Percentiles rank a stretch among this genome's conserved stretches.
Conservation (phyloP, 2,113 vertebrate species). For the Cisticola juncidis region DNA sequence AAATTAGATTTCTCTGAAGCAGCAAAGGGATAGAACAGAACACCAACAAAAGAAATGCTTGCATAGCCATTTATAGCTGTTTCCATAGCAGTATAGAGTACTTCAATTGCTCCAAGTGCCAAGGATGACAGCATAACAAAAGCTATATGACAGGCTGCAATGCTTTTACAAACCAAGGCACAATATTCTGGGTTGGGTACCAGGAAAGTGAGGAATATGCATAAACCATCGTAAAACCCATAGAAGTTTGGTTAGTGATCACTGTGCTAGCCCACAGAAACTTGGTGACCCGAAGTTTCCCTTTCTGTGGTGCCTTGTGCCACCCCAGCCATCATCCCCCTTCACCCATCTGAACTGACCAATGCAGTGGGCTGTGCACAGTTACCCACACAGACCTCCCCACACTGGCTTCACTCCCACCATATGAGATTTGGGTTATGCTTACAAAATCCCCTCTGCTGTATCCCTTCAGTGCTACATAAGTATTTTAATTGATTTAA, state of each 20-base stretch:
- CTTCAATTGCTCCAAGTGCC: conserved; percentile 23
- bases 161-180: background rate
- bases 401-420: background rate
- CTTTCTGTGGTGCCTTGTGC: background rate
- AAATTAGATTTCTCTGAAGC: conserved; percentile 30
- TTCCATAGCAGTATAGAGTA: conserved; percentile 48
- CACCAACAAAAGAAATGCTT: conserved; percentile 38
- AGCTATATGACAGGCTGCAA: background rate
- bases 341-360: fast-evolving
- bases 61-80: conserved; percentile 54
- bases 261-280: background rate
- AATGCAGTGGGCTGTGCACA: fast-evolving
- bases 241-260: background rate
- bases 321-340: fast-evolving
- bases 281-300: background rate
- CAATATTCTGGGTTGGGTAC: background rate
- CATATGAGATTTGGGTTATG: fast-evolving
- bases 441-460: background rate
- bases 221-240: background rate
- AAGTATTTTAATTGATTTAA: background rate
- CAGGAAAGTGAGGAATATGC: background rate
- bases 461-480: background rate
- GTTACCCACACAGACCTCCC: background rate
- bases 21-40: conserved; percentile 20
- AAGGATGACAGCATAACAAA: conserved; percentile 20